These are phyloP conservation scores for Oreochromis niloticus DNA, from an alignment of 2,113 vertebrate genomes.

Conservation along the genomic window DNA sequence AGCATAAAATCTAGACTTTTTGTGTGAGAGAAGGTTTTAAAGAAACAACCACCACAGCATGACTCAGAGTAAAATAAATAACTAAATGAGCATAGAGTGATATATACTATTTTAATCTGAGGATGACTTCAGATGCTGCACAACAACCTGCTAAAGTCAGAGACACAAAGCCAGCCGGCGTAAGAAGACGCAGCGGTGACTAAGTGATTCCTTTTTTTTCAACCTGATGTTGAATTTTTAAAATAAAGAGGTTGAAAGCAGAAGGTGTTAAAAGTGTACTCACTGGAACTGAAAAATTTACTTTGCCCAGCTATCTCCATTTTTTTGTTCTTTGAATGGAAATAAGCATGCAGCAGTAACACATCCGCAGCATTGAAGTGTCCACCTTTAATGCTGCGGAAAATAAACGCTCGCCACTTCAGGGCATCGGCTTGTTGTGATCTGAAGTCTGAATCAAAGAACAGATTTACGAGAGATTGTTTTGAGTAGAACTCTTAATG, in stretches of 20 bases:
- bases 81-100: background rate
- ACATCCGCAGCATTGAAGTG: background rate
- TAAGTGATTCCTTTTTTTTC: background rate
- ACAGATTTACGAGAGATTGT: background rate
- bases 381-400: background rate
- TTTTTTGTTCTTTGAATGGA: background rate
- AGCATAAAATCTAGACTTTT: background rate
- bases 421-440: background rate
- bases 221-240: background rate
- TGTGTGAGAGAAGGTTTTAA: background rate
- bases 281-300: background rate
- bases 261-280: background rate
- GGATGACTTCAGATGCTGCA: background rate
- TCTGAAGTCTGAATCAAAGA: background rate
- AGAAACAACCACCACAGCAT: background rate
- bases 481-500: background rate
- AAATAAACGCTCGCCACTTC: background rate
- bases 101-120: background rate
- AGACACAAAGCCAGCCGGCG: background rate
- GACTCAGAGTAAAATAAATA: background rate
- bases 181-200: background rate
- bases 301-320: background rate
- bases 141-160: background rate
- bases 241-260: background rate
- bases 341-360: background rate